Conservation (phyloP, 2,888 invertebrate species). For the Dynastes tityus region DNA sequence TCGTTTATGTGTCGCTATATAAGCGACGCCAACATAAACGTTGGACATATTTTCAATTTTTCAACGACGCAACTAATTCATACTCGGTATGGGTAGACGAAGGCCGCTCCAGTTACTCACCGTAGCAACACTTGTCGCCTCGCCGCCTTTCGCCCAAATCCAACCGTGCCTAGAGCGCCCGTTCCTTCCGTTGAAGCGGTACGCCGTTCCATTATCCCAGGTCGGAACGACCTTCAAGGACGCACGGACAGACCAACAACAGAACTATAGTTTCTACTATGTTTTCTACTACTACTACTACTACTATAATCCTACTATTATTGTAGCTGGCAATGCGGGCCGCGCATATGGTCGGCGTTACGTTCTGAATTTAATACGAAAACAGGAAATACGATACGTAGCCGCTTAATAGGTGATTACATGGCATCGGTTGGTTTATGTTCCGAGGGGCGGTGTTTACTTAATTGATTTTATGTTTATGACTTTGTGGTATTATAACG, state of each 20-base stretch:
- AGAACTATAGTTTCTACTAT: conserved; percentile 14
- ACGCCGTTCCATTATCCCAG: conserved; percentile 4
- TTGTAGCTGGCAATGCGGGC: too few species aligned
- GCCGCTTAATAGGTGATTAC: too few species aligned
- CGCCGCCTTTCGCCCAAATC: conserved; percentile 31
- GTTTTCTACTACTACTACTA: neutral
- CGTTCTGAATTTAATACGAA: conserved; percentile 5
- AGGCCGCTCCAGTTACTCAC: conserved; percentile 28
- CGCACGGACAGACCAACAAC: conserved; percentile 3
- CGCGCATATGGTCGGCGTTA: neutral
- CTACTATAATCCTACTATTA: neutral
- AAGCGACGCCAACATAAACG: too few species aligned
- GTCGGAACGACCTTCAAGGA: conserved; percentile 41
- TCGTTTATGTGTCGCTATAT: too few species aligned
- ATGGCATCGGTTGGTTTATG: too few species aligned
- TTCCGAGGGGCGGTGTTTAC: too few species aligned
- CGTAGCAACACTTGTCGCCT: conserved; percentile 5
- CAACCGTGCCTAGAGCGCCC: neutral
- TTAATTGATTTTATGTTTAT: too few species aligned
- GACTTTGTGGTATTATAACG: too few species aligned
- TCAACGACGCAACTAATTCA: neutral
- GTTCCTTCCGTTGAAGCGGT: conserved; percentile 23
- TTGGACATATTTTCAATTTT: neutral
- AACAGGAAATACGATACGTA: conserved; percentile 6
- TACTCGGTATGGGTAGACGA: conserved; percentile 7